phyloP scores from a whole-genome alignment of 2,888 invertebrate genomes.

The Leucoptera coffeella region DNA sequence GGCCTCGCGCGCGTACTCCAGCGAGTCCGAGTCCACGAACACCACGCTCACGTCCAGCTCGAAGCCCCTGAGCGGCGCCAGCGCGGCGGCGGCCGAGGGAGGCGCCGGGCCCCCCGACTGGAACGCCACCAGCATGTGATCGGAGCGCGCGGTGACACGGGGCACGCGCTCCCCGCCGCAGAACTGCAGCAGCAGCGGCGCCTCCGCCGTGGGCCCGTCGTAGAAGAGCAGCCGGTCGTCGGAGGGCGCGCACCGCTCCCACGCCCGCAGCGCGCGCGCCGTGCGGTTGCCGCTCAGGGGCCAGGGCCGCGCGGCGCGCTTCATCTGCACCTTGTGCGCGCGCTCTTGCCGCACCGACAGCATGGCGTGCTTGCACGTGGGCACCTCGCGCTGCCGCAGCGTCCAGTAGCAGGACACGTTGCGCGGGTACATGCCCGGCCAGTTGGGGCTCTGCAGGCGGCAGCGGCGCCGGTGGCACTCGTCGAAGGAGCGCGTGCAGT shows the following conservation, averaged over 20 bases:
- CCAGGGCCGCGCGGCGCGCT: constrained; percentile 34
- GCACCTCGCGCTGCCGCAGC: constrained; percentile 76
- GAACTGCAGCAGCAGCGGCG: constrained; percentile 78
- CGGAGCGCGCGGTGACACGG: constrained; percentile 61
- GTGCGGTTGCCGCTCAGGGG: constrained; percentile 60
- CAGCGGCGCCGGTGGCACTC: constrained; percentile 81
- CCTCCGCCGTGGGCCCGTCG: constrained; percentile 77
- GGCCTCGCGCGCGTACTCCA: constrained; percentile 63
- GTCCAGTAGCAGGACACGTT: constrained; percentile 91
- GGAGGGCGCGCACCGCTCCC: constrained; percentile 78
- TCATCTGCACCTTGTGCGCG: constrained; percentile 67
- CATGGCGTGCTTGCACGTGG: constrained; percentile 88
- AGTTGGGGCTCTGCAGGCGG: constrained; percentile 84
- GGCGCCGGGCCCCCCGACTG: constrained; percentile 81
- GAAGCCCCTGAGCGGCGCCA: constrained; percentile 69
- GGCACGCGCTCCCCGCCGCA: constrained; percentile 86
- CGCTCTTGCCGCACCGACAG: constrained; percentile 76
- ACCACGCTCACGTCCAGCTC: constrained; percentile 81
- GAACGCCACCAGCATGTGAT: constrained; percentile 83
- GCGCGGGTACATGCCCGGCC: constrained; percentile 78
- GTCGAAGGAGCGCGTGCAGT: constrained; percentile 80
- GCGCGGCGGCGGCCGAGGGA: constrained; percentile 52
- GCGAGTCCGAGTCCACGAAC: constrained; percentile 81
- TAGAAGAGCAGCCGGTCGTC: constrained; percentile 81
- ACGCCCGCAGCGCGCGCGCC: constrained; percentile 65